Evolutionary conservation across 1,140 invertebrate species (phyloP), one percentile per base, ranked within the genome.

Genomic region (Drosophila melanica): DNA sequence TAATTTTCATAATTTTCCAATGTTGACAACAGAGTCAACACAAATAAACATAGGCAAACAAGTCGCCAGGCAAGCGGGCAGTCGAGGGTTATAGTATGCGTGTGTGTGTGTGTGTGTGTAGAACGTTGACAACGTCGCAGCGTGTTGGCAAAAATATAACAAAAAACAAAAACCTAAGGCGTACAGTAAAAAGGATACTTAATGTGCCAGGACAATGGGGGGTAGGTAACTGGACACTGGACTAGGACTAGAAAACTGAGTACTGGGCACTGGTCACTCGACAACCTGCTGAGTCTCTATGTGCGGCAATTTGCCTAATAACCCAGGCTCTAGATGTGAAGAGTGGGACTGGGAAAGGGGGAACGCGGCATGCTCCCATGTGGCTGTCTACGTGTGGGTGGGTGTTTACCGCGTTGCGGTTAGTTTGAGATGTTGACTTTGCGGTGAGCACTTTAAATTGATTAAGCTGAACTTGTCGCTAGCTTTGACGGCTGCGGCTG

Each of bases 1-100:
- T 89, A 84, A 89, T 89, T 89, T 89, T 89, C 85, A 89, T 89
- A 89, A 89, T 89, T 89, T 89, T 84, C 79, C 84, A 72, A 79
- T 87, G 84, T 69, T 82, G 84, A 87, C 84, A 87, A 77, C 84
- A 77, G 50, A 58, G 77, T 55, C 87, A 86, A 86, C 74, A 86
- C 77, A 76, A 82, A 86, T 89, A 89, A 79, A 86, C 75, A 72
- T 70, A 41, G 44, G 79, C 62, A 86, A 86, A 89, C 82, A 86
- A 65, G 42, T 30, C 48, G 51, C 23, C 50, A 64, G 44, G 39
- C 41, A 45, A 60, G 33, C 41, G n/a, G 18, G 8, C 10, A 14
- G 47, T 2, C 5, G 9, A 30, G 20, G 4, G 10, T 9, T 11
- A 37, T 18, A 33, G 14, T 35, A 2, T 35, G 33, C 10, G 33